Base-by-base conservation (phyloP, 2,888 invertebrate species). In the Dolichomitus sp. region DNA sequence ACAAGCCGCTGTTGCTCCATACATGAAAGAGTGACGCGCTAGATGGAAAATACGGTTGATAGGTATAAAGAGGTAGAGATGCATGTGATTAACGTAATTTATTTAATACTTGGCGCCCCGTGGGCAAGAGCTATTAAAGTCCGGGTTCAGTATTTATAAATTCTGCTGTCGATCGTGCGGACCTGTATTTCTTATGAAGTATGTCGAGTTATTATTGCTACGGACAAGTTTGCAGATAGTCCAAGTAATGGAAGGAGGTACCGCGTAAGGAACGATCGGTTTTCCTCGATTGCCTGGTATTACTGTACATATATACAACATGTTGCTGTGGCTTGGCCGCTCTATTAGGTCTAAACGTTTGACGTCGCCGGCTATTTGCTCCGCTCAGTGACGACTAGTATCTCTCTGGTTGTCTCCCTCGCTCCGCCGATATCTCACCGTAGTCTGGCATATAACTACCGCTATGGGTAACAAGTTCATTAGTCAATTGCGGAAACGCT, bases 61-160 rank as follows among this genome's bases (percentile, higher is more conserved):
- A 33, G 19, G 19, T 19, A 61, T 11, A 19, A 61, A 17, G 17
- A 0, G 37, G 11, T 37, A 27, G 17, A 17, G 45, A 2, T 52
- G 89, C 88, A 88, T 86, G 88, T 87, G 89, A 91, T 91, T 91
- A 91, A 91, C 89, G 89, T 92, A 91, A 92, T 91, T 90, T 89
- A 91, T 91, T 90, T 90, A 89, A 90, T 91, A 87, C 89, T 70
- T 79, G 83, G 77, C 81, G 83, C 79, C 84, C 87, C 88, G 80
- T 66, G 69, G 87, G 79, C 52, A 70, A 72, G 65, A 42, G 57
- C 79, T 42, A 65, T 78, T 69, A 61, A 57, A 37, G 78, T 82
- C 69, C 45, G 54, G 54, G 45, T 50, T 52, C 19, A 50, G 33
- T 50, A 66, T 83, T 79, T 76, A 79, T 76, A 79, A 75, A 79